Evolutionary conservation across 2,888 invertebrate genomes (phyloP), one percentile per base, ranked within the genome.

Genomic region (Polymixis flavicincta): DNA sequence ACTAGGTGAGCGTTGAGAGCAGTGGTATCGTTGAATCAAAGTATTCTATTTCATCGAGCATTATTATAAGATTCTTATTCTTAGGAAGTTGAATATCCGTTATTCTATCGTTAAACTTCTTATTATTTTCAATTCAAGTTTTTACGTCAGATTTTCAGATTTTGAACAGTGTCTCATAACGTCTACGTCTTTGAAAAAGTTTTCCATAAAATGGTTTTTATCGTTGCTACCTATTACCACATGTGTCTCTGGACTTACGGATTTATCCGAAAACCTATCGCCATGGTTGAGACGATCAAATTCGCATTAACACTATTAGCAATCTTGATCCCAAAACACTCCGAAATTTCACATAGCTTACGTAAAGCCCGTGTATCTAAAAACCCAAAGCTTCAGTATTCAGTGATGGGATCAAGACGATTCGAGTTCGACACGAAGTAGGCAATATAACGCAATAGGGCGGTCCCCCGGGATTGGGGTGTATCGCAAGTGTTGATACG

Each of bases 401-500:
- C 82, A 82, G 82, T 72, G 79, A 80, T 70, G 82, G 91, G 91
- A 94, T 93, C 93, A 93, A 94, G 91, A 92, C 86, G 84, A 87
- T 87, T 89, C 85, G 76, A 85, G 90, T 87, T 84, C 83, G 80
- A 84, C 87, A 85, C 87, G 82, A 85, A 88, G 86, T 89, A 89
- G 89, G 91, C 90, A 91, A 92, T 91, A 90, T 91, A 88, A 89
- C 88, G 90, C 88, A 88, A 89, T 89, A 86, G 89, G 90, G 89
- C 83, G 85, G 87, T 88, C 92, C 90, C 90, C 74, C 89, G 92
- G 92, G 92, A 91, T 91, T 89, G 91, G 89, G 89, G 89, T 92
- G 92, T 92, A 91, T 92, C 91, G 92, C 87, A 90, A 93, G 91
- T 90, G 92, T 92, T 87, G 89, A 89, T 90, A 90, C 92, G 91